Base-by-base conservation (phyloP, 2,113 vertebrate species). In the Onychorhynchus coronatus region DNA sequence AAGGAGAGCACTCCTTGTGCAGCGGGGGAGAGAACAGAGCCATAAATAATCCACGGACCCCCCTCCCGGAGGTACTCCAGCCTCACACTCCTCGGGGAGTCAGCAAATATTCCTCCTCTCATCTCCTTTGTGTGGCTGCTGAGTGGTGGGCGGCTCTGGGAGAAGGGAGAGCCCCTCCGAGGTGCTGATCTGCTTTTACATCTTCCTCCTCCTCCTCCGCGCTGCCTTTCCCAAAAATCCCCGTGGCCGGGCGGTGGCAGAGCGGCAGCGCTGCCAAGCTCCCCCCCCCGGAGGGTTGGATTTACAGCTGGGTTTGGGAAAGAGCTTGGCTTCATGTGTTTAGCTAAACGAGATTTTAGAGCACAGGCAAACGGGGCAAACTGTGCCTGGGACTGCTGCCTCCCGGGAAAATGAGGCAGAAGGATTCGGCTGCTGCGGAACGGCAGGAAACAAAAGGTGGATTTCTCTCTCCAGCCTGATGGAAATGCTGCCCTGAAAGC, bases 391-490 rank as follows among this genome's bases (percentile, higher is more conserved):
- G 31, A 73, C 25, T 13, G 27, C 62, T 22, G 49, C 62, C 63
- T 96, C 49, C 66, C 7, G 1, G 52, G 41, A 52, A 73, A 94
- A 63, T 0, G 3, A 73, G 66, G 59, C 87, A 89, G 35, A 47
- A 74, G 42, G 65, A 41, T 72, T 58, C 75, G 75, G 75, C 78
- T 88, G 85, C 78, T 71, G 55, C 10, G 24, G 33, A 80, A 49
- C 0, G 0, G 20, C 70, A 39, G 46, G 30, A 44, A 27, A 46
- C 17, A 53, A 76, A 59, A 31, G 0, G 0, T 25, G n/a, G 24
- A 37, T 53, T 79, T 63, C 18, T 21, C 46, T 70, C n/a, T 72
- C 66, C 42, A 65, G 13, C 41, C 10, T 73, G 31, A 63, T 58
- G 66, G 49, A 68, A 89, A 85, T 0, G 3, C 11, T 88, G 33